phyloP scores from a whole-genome alignment of 2,113 vertebrate genomes.

The Xyrauchen texanus region DNA sequence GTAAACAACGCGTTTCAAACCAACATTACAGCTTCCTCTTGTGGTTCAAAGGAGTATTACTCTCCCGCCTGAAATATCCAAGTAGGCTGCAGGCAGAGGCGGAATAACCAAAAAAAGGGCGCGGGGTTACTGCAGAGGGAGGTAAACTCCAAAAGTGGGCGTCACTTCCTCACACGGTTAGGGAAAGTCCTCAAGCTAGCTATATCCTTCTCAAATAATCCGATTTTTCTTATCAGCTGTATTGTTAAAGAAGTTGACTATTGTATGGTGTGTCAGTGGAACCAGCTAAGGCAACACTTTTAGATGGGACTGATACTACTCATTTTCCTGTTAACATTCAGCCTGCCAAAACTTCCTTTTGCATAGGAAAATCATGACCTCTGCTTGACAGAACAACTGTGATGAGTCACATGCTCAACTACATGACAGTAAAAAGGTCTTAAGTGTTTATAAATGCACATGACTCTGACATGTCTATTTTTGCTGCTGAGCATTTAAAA shows the following conservation, averaged over 20 bases:
- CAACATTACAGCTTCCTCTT: background rate
- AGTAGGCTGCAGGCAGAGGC: no score
- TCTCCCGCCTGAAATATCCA: no score
- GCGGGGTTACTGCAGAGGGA: no score
- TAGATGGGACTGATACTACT: background rate
- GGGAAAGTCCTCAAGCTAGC: no score
- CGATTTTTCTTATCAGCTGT: background rate
- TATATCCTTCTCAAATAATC: no score
- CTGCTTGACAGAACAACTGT: background rate
- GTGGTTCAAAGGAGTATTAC: background rate
- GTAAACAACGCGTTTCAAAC: no score
- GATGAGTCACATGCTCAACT: background rate
- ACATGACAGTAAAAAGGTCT: background rate
- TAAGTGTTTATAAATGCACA: no score
- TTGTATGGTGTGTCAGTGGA: background rate
- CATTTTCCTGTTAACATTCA: slow-evolving; percentile 21
- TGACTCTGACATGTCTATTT: no score
- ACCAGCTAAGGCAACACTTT: slow-evolving; percentile 15
- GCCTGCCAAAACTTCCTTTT: slow-evolving; percentile 30
- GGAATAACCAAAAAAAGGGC: no score
- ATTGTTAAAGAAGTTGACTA: slow-evolving; percentile 16
- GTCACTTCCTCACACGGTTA: background rate
- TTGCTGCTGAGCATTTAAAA: background rate
- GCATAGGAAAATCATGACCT: slow-evolving; percentile 30
- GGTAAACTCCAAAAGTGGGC: no score